Evolutionary conservation across 92 coral and sea anemone genomes (phyloP), one percentile per base, ranked within the genome.

Genomic region (Micromussa lordhowensis): DNA sequence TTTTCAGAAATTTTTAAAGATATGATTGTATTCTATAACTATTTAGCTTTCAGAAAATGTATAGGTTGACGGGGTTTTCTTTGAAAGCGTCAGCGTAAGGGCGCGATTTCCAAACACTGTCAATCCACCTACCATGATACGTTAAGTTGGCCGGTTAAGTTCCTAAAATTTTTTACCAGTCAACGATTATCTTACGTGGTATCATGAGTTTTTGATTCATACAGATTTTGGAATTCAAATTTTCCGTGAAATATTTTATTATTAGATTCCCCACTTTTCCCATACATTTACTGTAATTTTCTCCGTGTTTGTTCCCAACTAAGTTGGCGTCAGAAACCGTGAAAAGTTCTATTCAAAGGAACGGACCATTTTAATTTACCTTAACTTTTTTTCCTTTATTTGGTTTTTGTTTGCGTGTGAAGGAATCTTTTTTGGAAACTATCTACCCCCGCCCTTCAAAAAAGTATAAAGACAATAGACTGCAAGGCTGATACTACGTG

Each of bases 311-410:
- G 44, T 73, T 22, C 78, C 78, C 78, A 73, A 32, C 78, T n/a
- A 73, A 73, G 78, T 11, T 73, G 78, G 78, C 78, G 18, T 73
- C 78, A 73, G 78, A 31, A 73, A 73, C 78, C 78, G 53, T 3
- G 49, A 73, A 32, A 73, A 73, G 78, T 11, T 35, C 78, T 73
- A 73, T 31, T 73, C 49, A 30, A 48, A 73, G 48, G 16, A 73
- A 73, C 8, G 51, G 78, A 73, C 78, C 78, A 30, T 73, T 73
- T 73, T 30, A 73, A 30, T 31, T 73, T 73, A n/a, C n/a, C n/a
- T n/a, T n/a, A n/a, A n/a, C n/a, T n/a, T n/a, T n/a, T 73, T 73
- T 73, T 73, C 78, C 78, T 73, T 73, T 73, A 49, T 73, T 73
- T 73, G 78, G 78, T 73, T 73, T 73, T 73, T 73, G 49, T 73